phyloP scores from a whole-genome alignment of 2,888 invertebrate genomes.

The Azorinus chamasolen region DNA sequence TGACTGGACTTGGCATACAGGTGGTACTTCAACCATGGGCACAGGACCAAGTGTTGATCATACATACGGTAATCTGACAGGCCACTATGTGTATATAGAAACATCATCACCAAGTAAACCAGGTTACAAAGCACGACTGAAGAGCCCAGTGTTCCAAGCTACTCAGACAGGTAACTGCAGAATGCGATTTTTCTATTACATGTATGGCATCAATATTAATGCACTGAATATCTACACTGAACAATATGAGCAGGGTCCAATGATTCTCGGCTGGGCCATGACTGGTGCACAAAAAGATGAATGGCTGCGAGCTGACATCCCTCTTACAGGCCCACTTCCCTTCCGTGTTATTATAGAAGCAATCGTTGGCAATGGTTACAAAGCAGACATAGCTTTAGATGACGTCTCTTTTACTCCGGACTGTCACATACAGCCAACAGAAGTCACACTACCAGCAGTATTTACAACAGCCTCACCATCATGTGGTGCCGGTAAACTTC shows the following conservation, averaged over 20 bases:
- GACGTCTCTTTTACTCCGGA: conserved; percentile 80
- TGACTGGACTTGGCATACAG: conserved; percentile 79
- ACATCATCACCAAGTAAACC: conserved; percentile 69
- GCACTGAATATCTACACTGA: conserved; percentile 77
- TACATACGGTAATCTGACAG: conserved; percentile 76
- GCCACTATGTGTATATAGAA: conserved; percentile 82
- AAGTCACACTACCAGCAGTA: conserved; percentile 66
- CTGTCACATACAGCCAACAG: conserved; percentile 66
- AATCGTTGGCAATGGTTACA: conserved; percentile 73
- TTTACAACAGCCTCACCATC: conserved; percentile 65
- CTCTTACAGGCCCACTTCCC: conserved; percentile 65
- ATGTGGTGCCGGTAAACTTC: conserved; percentile 73
- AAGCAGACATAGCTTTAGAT: conserved; percentile 81
- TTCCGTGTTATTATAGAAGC: conserved; percentile 82
- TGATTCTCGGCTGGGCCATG: conserved; percentile 67
- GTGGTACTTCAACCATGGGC: conserved; percentile 72
- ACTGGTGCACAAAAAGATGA: conserved; percentile 71
- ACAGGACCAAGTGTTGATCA: conserved; percentile 82
- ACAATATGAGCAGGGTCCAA: conserved; percentile 70
- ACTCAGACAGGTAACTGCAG: conserved; percentile 65
- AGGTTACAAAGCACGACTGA: conserved; percentile 76
- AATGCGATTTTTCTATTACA: conserved; percentile 82
- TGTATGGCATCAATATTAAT: conserved; percentile 79
- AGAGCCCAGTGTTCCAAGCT: conserved; percentile 74
- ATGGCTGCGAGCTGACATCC: conserved; percentile 77